A percentile compares a stretch with the other conserved stretches of the same genome.
phyloP scores from a whole-genome alignment of 2,888 invertebrate genomes.

The Abscondita cerata region DNA sequence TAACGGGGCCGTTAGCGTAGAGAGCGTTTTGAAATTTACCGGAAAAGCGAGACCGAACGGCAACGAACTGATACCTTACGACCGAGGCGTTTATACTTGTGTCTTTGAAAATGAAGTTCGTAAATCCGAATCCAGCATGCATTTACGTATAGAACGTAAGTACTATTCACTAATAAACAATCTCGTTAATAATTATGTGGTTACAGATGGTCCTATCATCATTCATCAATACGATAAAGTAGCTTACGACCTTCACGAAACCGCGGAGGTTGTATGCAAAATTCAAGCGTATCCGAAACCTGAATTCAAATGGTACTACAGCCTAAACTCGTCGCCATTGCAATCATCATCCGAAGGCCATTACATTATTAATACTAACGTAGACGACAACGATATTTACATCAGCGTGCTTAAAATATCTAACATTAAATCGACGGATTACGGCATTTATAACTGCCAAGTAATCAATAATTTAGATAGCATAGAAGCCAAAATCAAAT shows the following conservation, averaged over 20 bases:
- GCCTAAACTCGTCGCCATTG: slow-evolving; percentile 75
- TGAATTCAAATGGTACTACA: slow-evolving; percentile 91
- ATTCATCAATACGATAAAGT: slow-evolving; percentile 87
- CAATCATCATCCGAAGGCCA: slow-evolving; percentile 84
- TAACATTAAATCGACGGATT: slow-evolving; percentile 80
- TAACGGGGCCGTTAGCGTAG: slow-evolving; percentile 81
- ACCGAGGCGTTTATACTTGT: slow-evolving; percentile 88
- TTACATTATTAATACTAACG: slow-evolving; percentile 83
- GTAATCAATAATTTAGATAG: slow-evolving; percentile 84
- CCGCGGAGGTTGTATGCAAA: slow-evolving; percentile 85
- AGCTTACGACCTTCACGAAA: slow-evolving; percentile 84
- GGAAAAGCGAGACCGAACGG: slow-evolving; percentile 79
- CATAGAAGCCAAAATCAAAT: slow-evolving; percentile 74
- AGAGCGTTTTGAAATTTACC: slow-evolving; percentile 80
- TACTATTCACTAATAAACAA: slow-evolving; percentile 41
- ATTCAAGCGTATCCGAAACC: slow-evolving; percentile 93
- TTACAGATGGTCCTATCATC: slow-evolving; percentile 82
- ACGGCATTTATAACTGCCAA: slow-evolving; percentile 90
- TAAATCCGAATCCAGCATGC: slow-evolving; percentile 87
- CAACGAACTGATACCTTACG: slow-evolving; percentile 81
- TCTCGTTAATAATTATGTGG: background rate
- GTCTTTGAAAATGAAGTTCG: slow-evolving; percentile 90
- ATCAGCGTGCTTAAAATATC: slow-evolving; percentile 78
- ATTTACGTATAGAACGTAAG: slow-evolving; percentile 88
- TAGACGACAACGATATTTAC: slow-evolving; percentile 85